phyloP scores from a whole-genome alignment of 2,113 vertebrate species.

The Picathartes gymnocephalus region DNA sequence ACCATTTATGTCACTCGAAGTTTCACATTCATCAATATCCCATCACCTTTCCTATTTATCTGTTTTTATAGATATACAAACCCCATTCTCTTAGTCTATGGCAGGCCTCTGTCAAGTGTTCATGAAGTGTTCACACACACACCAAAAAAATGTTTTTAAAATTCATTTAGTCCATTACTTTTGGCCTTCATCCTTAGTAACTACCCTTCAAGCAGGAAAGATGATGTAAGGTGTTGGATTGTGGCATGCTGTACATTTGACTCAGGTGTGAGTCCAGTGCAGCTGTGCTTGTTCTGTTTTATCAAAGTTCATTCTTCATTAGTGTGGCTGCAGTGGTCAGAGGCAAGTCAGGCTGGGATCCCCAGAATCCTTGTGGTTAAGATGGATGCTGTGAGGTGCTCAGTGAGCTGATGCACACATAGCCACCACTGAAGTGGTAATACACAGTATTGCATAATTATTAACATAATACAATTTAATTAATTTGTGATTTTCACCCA shows the following conservation, averaged over 20 bases:
- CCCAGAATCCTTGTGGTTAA: background rate
- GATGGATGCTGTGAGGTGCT: accelerated
- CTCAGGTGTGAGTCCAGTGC: background rate
- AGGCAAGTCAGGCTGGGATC: background rate
- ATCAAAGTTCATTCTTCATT: background rate
- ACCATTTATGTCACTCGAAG: background rate
- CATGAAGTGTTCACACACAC: background rate
- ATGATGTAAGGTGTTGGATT: background rate
- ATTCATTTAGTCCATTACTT: background rate
- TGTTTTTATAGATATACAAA: background rate
- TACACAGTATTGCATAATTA: background rate
- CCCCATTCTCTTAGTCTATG: background rate
- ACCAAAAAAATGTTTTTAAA: background rate
- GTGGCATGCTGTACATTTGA: background rate
- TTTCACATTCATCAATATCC: background rate
- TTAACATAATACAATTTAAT: background rate
- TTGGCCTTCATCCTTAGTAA: background rate
- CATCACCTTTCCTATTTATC: background rate
- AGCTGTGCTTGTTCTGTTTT: background rate
- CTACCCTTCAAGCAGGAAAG: background rate
- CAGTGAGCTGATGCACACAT: background rate
- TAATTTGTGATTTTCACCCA: background rate
- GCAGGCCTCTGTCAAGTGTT: background rate
- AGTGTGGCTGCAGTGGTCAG: background rate
- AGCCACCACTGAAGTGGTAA: background rate